Base-by-base conservation (phyloP, 64 coral and sea anemone genomes). In the Montipora efflorescens region DNA sequence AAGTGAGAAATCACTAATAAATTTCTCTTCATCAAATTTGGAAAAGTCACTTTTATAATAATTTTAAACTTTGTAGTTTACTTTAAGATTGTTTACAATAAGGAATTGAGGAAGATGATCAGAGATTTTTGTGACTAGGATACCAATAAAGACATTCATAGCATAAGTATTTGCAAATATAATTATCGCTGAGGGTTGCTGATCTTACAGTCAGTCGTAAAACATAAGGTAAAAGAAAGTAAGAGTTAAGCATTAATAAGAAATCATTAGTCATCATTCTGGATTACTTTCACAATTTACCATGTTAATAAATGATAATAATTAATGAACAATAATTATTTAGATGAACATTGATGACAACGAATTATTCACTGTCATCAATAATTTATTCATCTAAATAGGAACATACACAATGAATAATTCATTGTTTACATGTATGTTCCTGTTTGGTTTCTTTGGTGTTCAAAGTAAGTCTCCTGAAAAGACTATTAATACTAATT, bases 31-130 rank as follows among this genome's bases (percentile, higher is more conserved):
- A 36, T 36, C 67, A 69, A 69, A 69, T 69, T 69, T 69, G 67
- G 8, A 69, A 69, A 69, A 69, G 13, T 69, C 67, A 69, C 16
- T 15, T 69, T 69, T 69, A 69, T 69, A 20, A 69, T 18, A 69
- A 69, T 69, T 69, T 69, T 14, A 69, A 69, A 69, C 67, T 69
- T 69, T 69, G 67, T 69, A 69, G 67, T 15, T 69, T 69, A 69
- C 67, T 69, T 69, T 69, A 69, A 69, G 67, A 69, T 69, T 8
- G 67, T 69, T 15, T 69, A 69, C 67, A 69, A 69, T 69, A 0
- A 55, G 10, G 52, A 55, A 55, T 55, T 55, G 52, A 55, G 52
- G 52, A 55, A 55, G 52, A 55, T 69, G 67, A 69, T 69, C 14
- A 69, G 16, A 69, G 67, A 69, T 69, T 69, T 69, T 69, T 69